phyloP scores from a whole-genome alignment of 2,113 vertebrate genomes.

The Vidua macroura region DNA sequence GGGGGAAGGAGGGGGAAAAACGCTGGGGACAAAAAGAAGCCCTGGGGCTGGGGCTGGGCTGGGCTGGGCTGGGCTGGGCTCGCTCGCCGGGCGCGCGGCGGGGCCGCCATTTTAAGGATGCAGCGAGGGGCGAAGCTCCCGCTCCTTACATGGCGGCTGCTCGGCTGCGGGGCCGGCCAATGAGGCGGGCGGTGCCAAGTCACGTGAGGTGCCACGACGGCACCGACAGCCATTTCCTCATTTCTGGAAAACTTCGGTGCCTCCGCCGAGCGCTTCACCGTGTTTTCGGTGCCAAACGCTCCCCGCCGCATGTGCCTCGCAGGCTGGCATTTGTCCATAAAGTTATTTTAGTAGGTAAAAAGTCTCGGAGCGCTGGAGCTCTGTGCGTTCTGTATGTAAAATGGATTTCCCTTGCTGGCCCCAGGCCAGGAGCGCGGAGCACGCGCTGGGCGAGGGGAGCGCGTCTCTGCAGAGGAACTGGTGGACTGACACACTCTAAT shows the following conservation, averaged over 20 bases:
- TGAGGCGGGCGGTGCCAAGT: conserved; percentile 74
- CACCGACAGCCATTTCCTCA: conserved; percentile 81
- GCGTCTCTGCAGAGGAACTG: conserved; percentile 79
- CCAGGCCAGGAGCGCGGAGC: conserved; percentile 78
- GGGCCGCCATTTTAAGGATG: conserved; percentile 89
- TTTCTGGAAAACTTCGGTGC: conserved; percentile 68
- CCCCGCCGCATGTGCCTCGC: conserved; percentile 70
- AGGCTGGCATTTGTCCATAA: conserved; percentile 78
- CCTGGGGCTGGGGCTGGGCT: neutral
- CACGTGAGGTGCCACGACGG: conserved; percentile 89
- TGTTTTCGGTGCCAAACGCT: conserved; percentile 71
- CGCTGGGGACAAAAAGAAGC: neutral
- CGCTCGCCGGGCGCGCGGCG: conserved; percentile 64
- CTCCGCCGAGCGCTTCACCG: conserved; percentile 70
- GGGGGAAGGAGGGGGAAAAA: neutral
- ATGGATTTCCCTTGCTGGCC: conserved; percentile 92
- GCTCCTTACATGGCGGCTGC: conserved; percentile 90
- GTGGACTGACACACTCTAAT: conserved; percentile 83
- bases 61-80: conserved; percentile 53
- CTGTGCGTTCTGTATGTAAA: conserved; percentile 89
- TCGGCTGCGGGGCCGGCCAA: conserved; percentile 82
- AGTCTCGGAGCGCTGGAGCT: conserved; percentile 78
- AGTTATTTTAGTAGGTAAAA: conserved; percentile 84
- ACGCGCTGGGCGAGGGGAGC: conserved; percentile 81
- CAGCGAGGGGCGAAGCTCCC: conserved; percentile 78